Base-by-base conservation (phyloP, 2,797 vertebrate genomes). In the Knipowitschia caucasica region DNA sequence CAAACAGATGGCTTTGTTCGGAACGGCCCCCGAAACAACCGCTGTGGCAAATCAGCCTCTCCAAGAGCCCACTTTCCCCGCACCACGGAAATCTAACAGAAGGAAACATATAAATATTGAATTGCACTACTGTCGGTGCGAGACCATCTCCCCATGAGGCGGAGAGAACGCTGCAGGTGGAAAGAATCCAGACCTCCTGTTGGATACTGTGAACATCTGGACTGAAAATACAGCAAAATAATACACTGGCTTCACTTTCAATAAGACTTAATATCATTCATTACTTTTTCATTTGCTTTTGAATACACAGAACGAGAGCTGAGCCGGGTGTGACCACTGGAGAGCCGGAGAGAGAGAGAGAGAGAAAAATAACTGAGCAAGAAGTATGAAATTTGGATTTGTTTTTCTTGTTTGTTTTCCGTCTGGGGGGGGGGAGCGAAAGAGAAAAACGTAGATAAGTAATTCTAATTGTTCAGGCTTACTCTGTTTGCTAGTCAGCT, bases 1-100 rank as follows among this genome's bases (percentile, higher is more conserved):
- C 74, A 76, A 85, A 84, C 84, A 88, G 86, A 86, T 87, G 86
- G 84, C 77, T 83, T 79, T 79, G 71, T 84, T 83, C 71, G 72
- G 71, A 73, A 25, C 29, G 58, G 62, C 69, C 61, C 64, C 46
- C 17, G 53, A 74, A 78, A 57, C 18, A 31, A n/a, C 69, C 51
- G 64, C 71, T 50, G 81, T 67, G 74, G 72, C 75, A 67, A 78
- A 75, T 71, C 66, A 71, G 67, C 75, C 70, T 61, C 70, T 73
- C 68, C 61, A 81, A 80, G 75, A 25, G 2, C 68, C 56, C 36
- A 29, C 40, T 57, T 62, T 75, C 63, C 52, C 56, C 62, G 60
- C 53, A 69, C 50, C 35, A 56, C 46, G 59, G 64, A 81, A 78
- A 67, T 34, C 72, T 70, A 83, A 84, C 74, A 78, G 67, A 77